These are phyloP conservation scores for Boulengeromyrus knoepffleri DNA, from an alignment of 2,113 vertebrate species.

Conservation along the genomic window DNA sequence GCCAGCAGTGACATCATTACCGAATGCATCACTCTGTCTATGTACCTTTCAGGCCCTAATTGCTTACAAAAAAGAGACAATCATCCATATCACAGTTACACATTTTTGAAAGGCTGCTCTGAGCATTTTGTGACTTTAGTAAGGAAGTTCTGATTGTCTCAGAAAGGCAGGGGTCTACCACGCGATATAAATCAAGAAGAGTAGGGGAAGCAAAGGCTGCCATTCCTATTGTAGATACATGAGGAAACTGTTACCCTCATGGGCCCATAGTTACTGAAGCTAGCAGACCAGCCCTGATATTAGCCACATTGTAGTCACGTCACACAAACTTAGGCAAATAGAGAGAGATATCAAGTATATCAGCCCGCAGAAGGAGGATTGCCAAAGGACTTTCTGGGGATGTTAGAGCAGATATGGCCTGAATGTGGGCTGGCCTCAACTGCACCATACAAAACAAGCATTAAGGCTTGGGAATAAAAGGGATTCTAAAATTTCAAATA, in stretches of 20 bases:
- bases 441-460: not conserved
- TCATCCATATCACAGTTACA: not conserved
- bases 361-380: not conserved
- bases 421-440: not conserved
- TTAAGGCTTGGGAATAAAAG: not conserved
- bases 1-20: not conserved
- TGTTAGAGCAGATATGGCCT: not conserved
- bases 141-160: not conserved
- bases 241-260: not conserved
- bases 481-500: not conserved
- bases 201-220: not conserved
- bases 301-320: not conserved
- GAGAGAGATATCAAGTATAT: not conserved
- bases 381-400: not conserved
- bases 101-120: not conserved
- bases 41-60: not conserved
- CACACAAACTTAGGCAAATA: not conserved
- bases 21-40: not conserved
- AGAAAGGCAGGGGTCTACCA: not conserved
- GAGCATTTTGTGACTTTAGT: not conserved
- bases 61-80: not conserved
- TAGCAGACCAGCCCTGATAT: not conserved
- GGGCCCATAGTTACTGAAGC: not conserved
- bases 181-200: not conserved
- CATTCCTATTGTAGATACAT: not conserved